Percentiles rank a stretch among this genome's conserved stretches.
phyloP scores from a whole-genome alignment of 1,140 invertebrate genomes.

The Prorops nasuta region DNA sequence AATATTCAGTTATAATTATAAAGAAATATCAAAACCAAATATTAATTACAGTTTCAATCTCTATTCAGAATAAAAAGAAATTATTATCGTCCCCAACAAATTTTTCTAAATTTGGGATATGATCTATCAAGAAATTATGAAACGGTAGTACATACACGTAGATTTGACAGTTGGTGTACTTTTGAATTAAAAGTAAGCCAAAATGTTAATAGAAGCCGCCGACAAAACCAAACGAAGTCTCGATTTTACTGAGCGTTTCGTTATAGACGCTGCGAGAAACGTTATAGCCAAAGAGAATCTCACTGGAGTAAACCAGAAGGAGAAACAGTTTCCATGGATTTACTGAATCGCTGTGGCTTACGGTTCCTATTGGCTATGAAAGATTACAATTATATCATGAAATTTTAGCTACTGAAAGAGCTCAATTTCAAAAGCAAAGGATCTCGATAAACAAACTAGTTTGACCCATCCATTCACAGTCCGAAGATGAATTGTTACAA shows the following conservation, averaged over 20 bases:
- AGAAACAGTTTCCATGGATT: slow-evolving; percentile 70
- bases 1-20: too few relatives aligned
- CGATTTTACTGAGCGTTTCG: slow-evolving; percentile 83
- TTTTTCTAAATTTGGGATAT: too few relatives aligned
- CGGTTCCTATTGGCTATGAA: slow-evolving; percentile 96
- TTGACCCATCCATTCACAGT: slow-evolving; percentile 99
- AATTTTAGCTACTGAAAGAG: slow-evolving; percentile 89
- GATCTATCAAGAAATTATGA: too few relatives aligned
- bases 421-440: slow-evolving; percentile 83
- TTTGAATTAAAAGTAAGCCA: too few relatives aligned
- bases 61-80: too few relatives aligned
- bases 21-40: too few relatives aligned
- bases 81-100: too few relatives aligned
- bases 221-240: too few relatives aligned
- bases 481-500: slow-evolving; percentile 90
- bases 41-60: too few relatives aligned
- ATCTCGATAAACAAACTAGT: slow-evolving; percentile 91
- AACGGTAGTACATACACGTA: too few relatives aligned
- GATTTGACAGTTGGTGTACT: too few relatives aligned
- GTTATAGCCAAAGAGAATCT: slow-evolving; percentile 70
- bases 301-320: slow-evolving; percentile 63
- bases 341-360: slow-evolving; percentile 95
- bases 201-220: too few relatives aligned
- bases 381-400: slow-evolving; percentile 90
- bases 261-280: slow-evolving; percentile 73